Base-by-base conservation (phyloP, 2,797 vertebrate species). In the Labroides dimidiatus region DNA sequence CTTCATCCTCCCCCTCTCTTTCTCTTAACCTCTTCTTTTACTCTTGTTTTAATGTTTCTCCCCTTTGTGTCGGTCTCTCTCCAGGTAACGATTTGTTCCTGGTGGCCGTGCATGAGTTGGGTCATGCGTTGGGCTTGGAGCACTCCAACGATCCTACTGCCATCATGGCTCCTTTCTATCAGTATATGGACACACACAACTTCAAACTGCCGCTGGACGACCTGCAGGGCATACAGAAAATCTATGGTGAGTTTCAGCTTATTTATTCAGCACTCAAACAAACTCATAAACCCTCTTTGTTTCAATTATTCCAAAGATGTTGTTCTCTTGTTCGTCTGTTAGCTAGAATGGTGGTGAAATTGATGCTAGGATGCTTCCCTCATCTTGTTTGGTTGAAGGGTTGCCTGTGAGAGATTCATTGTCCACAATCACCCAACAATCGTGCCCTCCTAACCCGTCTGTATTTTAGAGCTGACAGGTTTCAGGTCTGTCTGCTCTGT, bases 81-180 rank as follows among this genome's bases (percentile, higher is more conserved):
- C 10, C 90, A 99, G 97, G 97, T 56, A 99, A 99, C 0, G 97
- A 99, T 64, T 90, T 99, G 79, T 99, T 99, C 84, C 93, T 99
- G 84, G 97, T 99, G 17, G 97, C 97, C 1, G 97, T 99, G 10
- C 97, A 99, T 0, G 97, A 99, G 88, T 67, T 99, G 91, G 97
- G 97, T 15, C 97, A 99, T 0, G 97, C 97, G 0, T 72, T 99
- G 87, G 97, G 97, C 2, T 82, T 99, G 86, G 97, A 99, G 39
- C 97, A 99, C 87, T 99, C 97, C 76, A 98, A 97, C 1, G 97
- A 99, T 50, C 97, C 97, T 58, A 97, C 95, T 0, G 97, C 97
- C 37, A 99, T 99, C 90, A 99, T 99, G 97, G 97, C 97, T 7
- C 97, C 97, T 33, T 99, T 99, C 91, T 99, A 99, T 87, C 97